Base-by-base conservation (phyloP, 2,113 vertebrate species). In the Pagrus major region DNA sequence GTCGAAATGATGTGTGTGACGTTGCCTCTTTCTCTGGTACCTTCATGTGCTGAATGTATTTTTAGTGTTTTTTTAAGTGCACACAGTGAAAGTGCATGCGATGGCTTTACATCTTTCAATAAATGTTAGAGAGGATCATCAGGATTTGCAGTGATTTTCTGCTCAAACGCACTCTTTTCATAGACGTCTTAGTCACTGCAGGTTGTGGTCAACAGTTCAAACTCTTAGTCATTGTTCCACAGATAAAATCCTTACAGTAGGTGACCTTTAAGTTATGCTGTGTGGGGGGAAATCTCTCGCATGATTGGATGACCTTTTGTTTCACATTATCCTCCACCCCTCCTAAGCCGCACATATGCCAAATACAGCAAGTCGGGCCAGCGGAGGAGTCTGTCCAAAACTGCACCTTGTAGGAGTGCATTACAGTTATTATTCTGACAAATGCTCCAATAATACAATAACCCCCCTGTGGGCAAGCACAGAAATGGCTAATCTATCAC, bases 261-360 rank as follows among this genome's bases (percentile, higher is more conserved):
- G 70, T 72, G 47, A 80, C 85, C 81, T 86, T 82, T 82, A 73
- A 14, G 41, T 76, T 61, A 12, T 63, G 65, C 70, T 64, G 63
- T 52, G 27, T 72, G 47, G 3, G 11, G 21, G 44, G 49, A 42
- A 11, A 65, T 69, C 70, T 59, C 58, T 63, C n/a, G 44, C 35
- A 18, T 76, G 70, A 75, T 54, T 68, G 66, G 41, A 58, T 72
- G 80, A 76, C 77, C 77, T 86, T 86, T 78, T 33, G 41, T 72
- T 64, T 51, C 47, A 37, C 37, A 54, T 76, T 55, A 54, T 42
- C 68, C 55, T 71, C 65, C 65, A 35, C 37, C 56, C 35, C 5
- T 51, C 18, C 41, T 20, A 2, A 56, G 16, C 33, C 5, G 8
- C 14, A 42, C 39, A 52, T 16, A 54, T 42, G 59, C 39, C 44